Conservation (phyloP, 30 jellyfish, hydroid and myxozoan species). For the Euphysa ruthae region DNA sequence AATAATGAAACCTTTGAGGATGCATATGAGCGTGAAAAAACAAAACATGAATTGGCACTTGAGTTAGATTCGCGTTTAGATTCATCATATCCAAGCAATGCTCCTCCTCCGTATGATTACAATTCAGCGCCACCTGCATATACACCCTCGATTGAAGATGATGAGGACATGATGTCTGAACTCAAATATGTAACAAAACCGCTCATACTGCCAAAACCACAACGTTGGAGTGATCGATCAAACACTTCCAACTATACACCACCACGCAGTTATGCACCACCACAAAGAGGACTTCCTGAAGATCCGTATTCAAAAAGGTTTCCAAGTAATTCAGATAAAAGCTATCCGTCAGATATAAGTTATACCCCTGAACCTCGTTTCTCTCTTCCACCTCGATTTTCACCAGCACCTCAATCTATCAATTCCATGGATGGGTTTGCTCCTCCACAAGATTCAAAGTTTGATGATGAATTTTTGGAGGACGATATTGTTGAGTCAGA, state of each 20-base stretch:
- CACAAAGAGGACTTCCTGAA: neutral
- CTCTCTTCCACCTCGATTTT: conserved; percentile 19
- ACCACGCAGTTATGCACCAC: neutral
- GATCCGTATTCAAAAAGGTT: too few species aligned
- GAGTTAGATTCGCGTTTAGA: conserved; percentile 69
- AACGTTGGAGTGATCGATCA: conserved; percentile 7
- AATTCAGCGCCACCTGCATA: conserved; percentile 88
- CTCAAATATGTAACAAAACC: conserved; percentile 6
- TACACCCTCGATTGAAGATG: conserved; percentile 49
- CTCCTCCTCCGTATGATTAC: conserved; percentile 92
- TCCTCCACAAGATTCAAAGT: conserved; percentile 17
- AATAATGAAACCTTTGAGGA: conserved; percentile 18
- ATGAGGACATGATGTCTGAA: conserved; percentile 3
- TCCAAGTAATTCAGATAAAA: neutral
- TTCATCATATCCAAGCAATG: conserved; percentile 40
- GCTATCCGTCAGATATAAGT: neutral
- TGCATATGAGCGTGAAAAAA: conserved; percentile 28
- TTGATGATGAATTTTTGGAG: conserved; percentile 14
- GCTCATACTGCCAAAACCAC: conserved; percentile 10
- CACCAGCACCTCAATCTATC: conserved; percentile 10
- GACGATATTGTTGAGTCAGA: conserved; percentile 23
- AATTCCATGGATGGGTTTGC: conserved; percentile 7
- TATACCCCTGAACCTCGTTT: neutral
- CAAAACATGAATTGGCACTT: conserved; percentile 73
- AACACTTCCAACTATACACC: neutral